These are phyloP conservation scores for Antennarius striatus DNA, from an alignment of 2,113 vertebrate species.

Conservation along the genomic window DNA sequence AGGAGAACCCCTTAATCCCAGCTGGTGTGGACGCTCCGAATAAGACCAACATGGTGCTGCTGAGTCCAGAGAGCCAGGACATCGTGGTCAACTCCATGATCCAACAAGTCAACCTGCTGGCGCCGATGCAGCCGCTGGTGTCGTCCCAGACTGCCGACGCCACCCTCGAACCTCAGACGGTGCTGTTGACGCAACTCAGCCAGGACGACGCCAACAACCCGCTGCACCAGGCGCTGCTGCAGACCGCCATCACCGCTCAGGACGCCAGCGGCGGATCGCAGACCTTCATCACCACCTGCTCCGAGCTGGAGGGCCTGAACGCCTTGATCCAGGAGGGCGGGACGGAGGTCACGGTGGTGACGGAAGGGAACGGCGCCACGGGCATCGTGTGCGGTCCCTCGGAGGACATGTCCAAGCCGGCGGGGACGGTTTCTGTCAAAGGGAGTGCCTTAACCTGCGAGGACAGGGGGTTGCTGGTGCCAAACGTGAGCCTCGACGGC, in stretches of 20 bases:
- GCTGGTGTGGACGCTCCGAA: conserved; percentile 45
- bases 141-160: conserved; percentile 68
- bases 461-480: conserved; percentile 57
- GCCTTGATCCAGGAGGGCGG: conserved; percentile 91
- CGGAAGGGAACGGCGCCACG: conserved; percentile 76
- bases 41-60: conserved; percentile 75
- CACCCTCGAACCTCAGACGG: conserved; percentile 72
- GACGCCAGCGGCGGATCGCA: conserved; percentile 65
- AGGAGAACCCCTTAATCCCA: conserved; percentile 71
- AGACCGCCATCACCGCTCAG: conserved; percentile 67
- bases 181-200: conserved; percentile 81
- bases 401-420: conserved; percentile 77
- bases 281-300: conserved; percentile 87
- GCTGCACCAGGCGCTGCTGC: conserved; percentile 84
- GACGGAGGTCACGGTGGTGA: conserved; percentile 90
- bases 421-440: neutral
- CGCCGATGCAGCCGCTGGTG: conserved; percentile 73
- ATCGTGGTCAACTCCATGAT: conserved; percentile 84
- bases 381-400: conserved; percentile 60
- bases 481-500: conserved; percentile 65
- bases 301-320: conserved; percentile 91
- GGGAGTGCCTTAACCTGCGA: conserved; percentile 37
- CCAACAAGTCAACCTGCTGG: conserved; percentile 89
- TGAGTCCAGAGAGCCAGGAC: conserved; percentile 76
- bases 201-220: conserved; percentile 52